Evolutionary conservation across 2,888 invertebrate genomes (phyloP), one percentile per base, ranked within the genome.

Genomic region (Anaspis maculata): DNA sequence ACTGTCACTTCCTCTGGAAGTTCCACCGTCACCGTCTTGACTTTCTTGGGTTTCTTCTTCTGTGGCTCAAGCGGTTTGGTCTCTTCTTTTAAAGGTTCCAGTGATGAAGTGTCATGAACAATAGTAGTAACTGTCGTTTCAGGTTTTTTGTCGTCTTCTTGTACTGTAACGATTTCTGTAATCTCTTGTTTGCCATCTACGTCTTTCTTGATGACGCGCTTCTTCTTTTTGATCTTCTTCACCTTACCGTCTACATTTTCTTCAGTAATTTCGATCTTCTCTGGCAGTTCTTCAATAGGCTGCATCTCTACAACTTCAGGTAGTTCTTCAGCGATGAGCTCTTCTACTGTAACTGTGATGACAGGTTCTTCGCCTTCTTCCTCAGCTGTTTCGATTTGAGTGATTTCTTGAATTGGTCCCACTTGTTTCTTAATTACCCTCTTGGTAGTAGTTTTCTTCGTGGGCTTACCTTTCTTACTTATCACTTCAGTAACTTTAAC

Each of bases 341-440:
- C 41, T 37, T 47, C 39, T 27, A 54, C 41, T 25, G 46, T 52
- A 15, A 52, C 44, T 10, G 48, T 47, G 3, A 51, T 54, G 37
- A 60, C 39, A 10, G 47, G 48, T 37, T 42, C 30, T 34, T 44
- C 39, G 19, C 37, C 47, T 10, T 42, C 49, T 40, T 51, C 46
- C 31, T 46, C 31, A 3, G 37, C 52, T 13, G 47, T 51, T 22
- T 49, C 46, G 36, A 63, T 64, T 52, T 66, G 61, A 23, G 64
- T 59, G 0, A 53, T 48, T 49, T 61, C 54, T 24, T 64, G 39
- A 25, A 56, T 57, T 4, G 50, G 51, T 2, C 59, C 64, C 15
- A 52, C 55, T 9, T 57, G 62, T 29, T 64, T 66, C 33, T 64
- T 67, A 1, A 67, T 55, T 27, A 64, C 64, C 4, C 60, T 60